These are phyloP conservation scores for Sturnira hondurensis DNA, from an alignment of 2,113 vertebrate species.

Conservation along the genomic window DNA sequence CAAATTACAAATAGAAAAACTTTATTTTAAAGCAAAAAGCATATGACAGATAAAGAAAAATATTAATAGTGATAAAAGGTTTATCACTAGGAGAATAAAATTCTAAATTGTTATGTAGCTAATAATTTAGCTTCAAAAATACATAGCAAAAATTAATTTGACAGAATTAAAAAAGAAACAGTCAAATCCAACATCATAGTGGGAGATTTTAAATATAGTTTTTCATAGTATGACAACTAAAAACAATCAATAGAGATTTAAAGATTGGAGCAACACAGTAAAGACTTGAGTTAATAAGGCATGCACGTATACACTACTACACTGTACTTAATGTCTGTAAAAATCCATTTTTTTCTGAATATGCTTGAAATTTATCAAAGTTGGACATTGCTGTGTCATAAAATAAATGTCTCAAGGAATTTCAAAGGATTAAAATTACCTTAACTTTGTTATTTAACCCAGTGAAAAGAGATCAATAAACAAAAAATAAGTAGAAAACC, in stretches of 20 bases:
- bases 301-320: background rate
- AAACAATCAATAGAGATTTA: background rate
- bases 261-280: background rate
- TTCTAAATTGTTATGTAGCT: background rate
- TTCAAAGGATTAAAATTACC: background rate
- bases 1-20: background rate
- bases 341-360: background rate
- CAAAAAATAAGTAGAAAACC: background rate
- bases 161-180: background rate
- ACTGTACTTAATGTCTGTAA: background rate
- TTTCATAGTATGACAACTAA: background rate
- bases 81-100: background rate
- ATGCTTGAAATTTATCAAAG: background rate
- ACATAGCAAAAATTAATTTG: background rate
- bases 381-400: background rate
- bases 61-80: background rate
- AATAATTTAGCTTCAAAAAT: slow-evolving; percentile 5
- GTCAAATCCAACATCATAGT: background rate
- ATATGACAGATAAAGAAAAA: background rate
- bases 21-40: background rate
- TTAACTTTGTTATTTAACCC: background rate
- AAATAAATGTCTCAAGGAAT: background rate
- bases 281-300: background rate
- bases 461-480: background rate
- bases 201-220: background rate